These are phyloP conservation scores for Falco peregrinus DNA, from an alignment of 2,797 vertebrate genomes.

Conservation along the genomic window DNA sequence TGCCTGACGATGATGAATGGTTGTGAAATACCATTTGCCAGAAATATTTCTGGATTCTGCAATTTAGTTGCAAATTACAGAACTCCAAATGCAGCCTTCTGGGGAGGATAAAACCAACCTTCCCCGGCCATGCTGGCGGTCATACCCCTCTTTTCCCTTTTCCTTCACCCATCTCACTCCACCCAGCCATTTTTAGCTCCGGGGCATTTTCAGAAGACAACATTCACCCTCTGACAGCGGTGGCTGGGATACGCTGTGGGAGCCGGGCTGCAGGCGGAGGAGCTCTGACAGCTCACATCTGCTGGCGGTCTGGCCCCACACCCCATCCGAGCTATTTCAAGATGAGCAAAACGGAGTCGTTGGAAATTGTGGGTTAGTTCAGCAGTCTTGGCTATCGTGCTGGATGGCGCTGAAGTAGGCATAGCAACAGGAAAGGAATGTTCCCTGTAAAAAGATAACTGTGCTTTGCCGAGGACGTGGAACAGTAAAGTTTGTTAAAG, in stretches of 20 bases:
- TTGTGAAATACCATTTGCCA: slow-evolving; percentile 43
- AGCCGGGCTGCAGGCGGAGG: not conserved
- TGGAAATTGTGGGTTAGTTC: not conserved
- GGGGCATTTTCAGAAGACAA: not conserved
- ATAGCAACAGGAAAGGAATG: slow-evolving; percentile 60
- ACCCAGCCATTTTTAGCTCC: not conserved
- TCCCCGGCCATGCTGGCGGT: not conserved
- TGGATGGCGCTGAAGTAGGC: slow-evolving; percentile 47
- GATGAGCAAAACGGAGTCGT: not conserved
- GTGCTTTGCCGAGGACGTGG: slow-evolving; percentile 22
- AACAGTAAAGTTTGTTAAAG: slow-evolving; percentile 65
- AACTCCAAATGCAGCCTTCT: not conserved
- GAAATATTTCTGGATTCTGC: slow-evolving; percentile 65
- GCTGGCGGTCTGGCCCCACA: not conserved
- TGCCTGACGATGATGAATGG: slow-evolving; percentile 41
- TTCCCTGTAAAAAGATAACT: slow-evolving; percentile 65
- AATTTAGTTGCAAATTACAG: slow-evolving; percentile 57
- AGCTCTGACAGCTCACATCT: slow-evolving; percentile 46
- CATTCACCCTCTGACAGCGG: accelerated
- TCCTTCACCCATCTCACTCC: not conserved
- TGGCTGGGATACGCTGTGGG: not conserved
- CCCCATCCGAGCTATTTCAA: slow-evolving; percentile 3
- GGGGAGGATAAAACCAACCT: not conserved
- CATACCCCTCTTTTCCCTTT: not conserved
- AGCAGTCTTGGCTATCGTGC: not conserved